These are phyloP conservation scores for Barbus barbus DNA, from an alignment of 2,113 vertebrate species.

Conservation along the genomic window DNA sequence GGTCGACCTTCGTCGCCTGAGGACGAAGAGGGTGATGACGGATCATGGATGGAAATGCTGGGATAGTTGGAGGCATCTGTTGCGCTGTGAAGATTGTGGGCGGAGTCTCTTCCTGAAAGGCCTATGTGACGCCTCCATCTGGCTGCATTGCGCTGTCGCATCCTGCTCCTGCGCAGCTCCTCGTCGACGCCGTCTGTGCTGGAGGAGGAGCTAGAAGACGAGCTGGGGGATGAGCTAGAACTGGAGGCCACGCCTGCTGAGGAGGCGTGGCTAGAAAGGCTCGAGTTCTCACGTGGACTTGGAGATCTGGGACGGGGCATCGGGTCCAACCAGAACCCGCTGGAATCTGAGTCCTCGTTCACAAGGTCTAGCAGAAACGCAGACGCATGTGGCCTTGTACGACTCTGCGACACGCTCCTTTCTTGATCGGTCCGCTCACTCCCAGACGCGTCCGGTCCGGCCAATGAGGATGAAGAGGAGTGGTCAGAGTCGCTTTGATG, in stretches of 20 bases:
- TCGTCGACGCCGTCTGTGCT: slow-evolving; percentile 88
- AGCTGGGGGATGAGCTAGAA: slow-evolving; percentile 80
- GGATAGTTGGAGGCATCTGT: slow-evolving; percentile 91
- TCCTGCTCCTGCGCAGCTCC: slow-evolving; percentile 81
- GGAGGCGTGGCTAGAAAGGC: slow-evolving; percentile 71
- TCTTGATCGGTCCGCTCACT: slow-evolving; percentile 54
- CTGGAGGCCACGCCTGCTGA: slow-evolving; percentile 46
- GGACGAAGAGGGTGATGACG: slow-evolving; percentile 83
- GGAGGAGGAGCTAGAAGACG: slow-evolving; percentile 86
- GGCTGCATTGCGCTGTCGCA: slow-evolving; percentile 85
- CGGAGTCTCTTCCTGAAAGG: slow-evolving; percentile 67
- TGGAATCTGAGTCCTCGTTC: slow-evolving; percentile 86
- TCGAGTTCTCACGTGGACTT: slow-evolving; percentile 86
- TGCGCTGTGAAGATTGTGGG: slow-evolving; percentile 78
- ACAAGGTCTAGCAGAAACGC: slow-evolving; percentile 85
- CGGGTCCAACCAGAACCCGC: slow-evolving; percentile 83
- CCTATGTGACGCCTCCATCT: slow-evolving; percentile 81
- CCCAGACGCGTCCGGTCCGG: slow-evolving; percentile 64
- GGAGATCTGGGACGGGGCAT: slow-evolving; percentile 91
- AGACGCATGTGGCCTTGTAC: slow-evolving; percentile 73
- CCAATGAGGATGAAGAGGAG: slow-evolving; percentile 77
- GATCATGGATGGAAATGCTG: slow-evolving; percentile 88
- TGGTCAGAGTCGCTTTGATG: slow-evolving; percentile 84
- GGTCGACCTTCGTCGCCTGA: slow-evolving; percentile 61
- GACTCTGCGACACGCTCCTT: slow-evolving; percentile 48